phyloP scores from a whole-genome alignment of 2,797 vertebrate genomes.

The Typhlichthys subterraneus region DNA sequence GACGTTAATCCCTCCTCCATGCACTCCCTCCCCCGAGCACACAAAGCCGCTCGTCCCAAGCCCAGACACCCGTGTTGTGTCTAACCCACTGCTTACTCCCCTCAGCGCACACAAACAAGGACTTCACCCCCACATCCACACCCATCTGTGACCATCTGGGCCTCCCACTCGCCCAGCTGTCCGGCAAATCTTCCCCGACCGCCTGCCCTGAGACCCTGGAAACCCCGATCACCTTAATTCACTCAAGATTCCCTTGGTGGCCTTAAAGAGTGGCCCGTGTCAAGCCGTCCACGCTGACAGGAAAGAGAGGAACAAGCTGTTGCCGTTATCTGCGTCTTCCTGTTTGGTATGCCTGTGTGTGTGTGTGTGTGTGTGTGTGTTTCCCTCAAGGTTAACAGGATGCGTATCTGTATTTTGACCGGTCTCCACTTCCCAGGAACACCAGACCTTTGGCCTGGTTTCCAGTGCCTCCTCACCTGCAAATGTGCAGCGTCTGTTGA shows the following conservation, averaged over 20 bases:
- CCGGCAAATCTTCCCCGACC: conserved; percentile 39
- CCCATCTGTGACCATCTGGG: conserved; percentile 71
- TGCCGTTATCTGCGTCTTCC: conserved; percentile 50
- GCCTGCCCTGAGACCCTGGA: conserved; percentile 16
- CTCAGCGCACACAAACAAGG: conserved; percentile 68
- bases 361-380: conserved; percentile 22
- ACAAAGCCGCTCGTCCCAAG: conserved; percentile 48
- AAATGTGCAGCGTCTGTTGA: conserved; percentile 16
- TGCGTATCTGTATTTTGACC: conserved; percentile 17
- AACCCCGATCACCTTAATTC: conserved; percentile 23
- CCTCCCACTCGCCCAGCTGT: conserved; percentile 47
- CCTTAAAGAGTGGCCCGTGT: conserved; percentile 30
- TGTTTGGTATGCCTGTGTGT: conserved; percentile 45
- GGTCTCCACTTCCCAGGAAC: conserved; percentile 5
- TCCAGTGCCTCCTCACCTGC: conserved; percentile 36
- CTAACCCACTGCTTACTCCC: conserved; percentile 68
- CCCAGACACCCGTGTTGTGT: conserved; percentile 68
- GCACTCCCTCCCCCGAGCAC: conserved; percentile 25
- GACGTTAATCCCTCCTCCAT: background rate
- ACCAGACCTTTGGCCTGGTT: conserved; percentile 30
- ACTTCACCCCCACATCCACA: conserved; percentile 60
- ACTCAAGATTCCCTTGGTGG: conserved; percentile 13
- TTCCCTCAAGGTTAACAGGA: conserved; percentile 59
- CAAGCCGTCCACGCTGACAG: conserved; percentile 29
- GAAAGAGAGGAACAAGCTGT: conserved; percentile 41